Evolutionary conservation across 2,797 vertebrate genomes (phyloP), one percentile per base, ranked within the genome.

Genomic region (Ctenosaura bakeri): DNA sequence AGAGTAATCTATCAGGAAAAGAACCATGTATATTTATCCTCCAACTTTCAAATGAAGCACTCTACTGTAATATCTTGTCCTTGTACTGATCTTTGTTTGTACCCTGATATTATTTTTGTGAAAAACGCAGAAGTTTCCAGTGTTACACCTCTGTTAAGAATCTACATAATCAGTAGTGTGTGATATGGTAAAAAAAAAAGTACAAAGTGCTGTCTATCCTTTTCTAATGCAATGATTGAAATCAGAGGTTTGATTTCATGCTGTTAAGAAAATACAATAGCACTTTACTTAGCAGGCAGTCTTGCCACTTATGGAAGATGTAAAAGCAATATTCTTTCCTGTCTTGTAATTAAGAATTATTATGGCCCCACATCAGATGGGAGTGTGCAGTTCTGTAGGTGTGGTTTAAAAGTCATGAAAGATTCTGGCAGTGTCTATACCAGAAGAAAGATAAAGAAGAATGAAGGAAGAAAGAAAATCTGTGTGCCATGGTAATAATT

Each of bases 261-360:
- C 0, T 7, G 78, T 2, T 80, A n/a, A 50, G 85, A 83, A 90
- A 90, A 87, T 26, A 84, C 7, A 26, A 1, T 26, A 56, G 0
- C 5, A 62, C 62, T 85, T 92, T 62, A 12, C 22, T 92, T 79
- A 86, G 4, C 59, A 26, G 82, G 88, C 35, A 77, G 5, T 24
- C 46, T 79, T 56, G 0, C 77, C 74, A 93, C 22, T 91, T 82
- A 38, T 35, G 66, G 0, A 13, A 0, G 85, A 85, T 22, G 35
- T 1, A 9, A 13, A 85, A 90, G 80, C 74, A 79, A 64, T 16
- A 82, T 1, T 13, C 71, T 64, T 4, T 91, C 26, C 89, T 83
- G 59, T 1, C 0, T 38, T 38, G n/a, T 46, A 79, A 77, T 0
- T 24, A 18, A 42, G 87, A 77, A 88, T 3, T 87, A 86, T 1